A percentile compares a stretch with the other conserved stretches of the same genome.
These are phyloP conservation scores for Epistrophella euchroma DNA, from an alignment of 2,888 invertebrate genomes.

Conservation along the genomic window DNA sequence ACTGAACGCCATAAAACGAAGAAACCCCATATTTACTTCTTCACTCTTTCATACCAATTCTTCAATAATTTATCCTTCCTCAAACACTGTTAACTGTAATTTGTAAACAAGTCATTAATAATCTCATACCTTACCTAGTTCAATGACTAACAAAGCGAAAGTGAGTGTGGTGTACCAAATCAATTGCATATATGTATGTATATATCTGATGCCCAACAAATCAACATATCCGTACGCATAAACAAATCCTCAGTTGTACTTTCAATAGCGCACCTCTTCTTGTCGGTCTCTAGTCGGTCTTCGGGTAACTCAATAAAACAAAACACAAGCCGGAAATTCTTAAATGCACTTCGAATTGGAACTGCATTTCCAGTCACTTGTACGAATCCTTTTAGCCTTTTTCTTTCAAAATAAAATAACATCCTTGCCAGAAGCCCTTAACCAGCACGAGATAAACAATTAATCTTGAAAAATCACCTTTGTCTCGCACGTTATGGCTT, in stretches of 20 bases:
- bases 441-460: conserved; percentile 47
- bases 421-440: conserved; percentile 46
- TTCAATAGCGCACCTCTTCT: conserved; percentile 17
- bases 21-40: neutral
- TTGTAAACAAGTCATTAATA: conserved; percentile 57
- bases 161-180: conserved; percentile 27
- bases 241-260: conserved; percentile 60
- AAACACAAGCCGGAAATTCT: conserved; percentile 56
- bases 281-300: neutral
- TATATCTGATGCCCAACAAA: conserved; percentile 51
- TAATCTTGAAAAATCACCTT: conserved; percentile 59
- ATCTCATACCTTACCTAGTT: conserved; percentile 31
- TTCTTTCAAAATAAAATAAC: conserved; percentile 17
- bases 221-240: conserved; percentile 64
- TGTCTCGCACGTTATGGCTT: conserved; percentile 58
- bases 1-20: neutral
- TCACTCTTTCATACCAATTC: conserved; percentile 12
- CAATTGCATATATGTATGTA: conserved; percentile 20
- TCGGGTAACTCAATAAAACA: conserved; percentile 49
- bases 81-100: conserved; percentile 31
- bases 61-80: conserved; percentile 22
- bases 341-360: conserved; percentile 48
- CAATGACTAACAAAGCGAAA: conserved; percentile 42
- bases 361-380: conserved; percentile 14
- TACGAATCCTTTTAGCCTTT: conserved; percentile 40